These are phyloP conservation scores for Litoditis marina DNA, from an alignment of 2,888 invertebrate genomes.

Conservation along the genomic window DNA sequence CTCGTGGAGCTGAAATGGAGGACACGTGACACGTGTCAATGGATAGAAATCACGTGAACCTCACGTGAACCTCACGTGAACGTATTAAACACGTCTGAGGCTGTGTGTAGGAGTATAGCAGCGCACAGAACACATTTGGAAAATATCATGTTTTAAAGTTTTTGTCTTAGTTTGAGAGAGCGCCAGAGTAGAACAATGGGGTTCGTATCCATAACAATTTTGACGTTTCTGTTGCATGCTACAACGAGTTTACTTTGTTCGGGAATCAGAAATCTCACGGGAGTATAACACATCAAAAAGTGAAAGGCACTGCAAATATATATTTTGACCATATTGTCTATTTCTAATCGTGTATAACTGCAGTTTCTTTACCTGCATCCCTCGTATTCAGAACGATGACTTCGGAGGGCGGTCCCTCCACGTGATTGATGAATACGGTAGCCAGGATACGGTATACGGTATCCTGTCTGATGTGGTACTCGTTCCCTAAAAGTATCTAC, in stretches of 20 bases:
- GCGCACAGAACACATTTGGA: too few relatives aligned
- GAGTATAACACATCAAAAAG: too few relatives aligned
- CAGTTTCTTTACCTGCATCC: constrained; percentile 5
- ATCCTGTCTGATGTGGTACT: constrained; percentile 11
- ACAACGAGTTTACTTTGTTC: too few relatives aligned
- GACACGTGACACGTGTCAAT: background rate
- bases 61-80: background rate
- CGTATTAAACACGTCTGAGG: background rate
- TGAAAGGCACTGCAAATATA: too few relatives aligned
- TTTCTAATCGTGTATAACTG: too few relatives aligned
- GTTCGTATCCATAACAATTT: too few relatives aligned
- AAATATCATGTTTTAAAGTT: background rate
- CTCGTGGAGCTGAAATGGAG: constrained; percentile 21
- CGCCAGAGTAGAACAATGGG: too few relatives aligned
- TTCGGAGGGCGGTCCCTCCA: constrained; percentile 24
- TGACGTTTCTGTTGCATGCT: too few relatives aligned
- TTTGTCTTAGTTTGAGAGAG: too few relatives aligned
- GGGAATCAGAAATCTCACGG: too few relatives aligned
- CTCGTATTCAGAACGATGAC: constrained; percentile 21
- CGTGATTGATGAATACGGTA: constrained; percentile 27
- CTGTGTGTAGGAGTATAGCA: too few relatives aligned
- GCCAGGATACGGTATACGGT: constrained; percentile 21
- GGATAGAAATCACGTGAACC: background rate
- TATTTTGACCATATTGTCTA: too few relatives aligned
- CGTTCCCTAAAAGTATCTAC: background rate